Evolutionary conservation across 2,113 vertebrate genomes (phyloP), one percentile per base, ranked within the genome.

Genomic region (Astatotilapia flaviijosephi): DNA sequence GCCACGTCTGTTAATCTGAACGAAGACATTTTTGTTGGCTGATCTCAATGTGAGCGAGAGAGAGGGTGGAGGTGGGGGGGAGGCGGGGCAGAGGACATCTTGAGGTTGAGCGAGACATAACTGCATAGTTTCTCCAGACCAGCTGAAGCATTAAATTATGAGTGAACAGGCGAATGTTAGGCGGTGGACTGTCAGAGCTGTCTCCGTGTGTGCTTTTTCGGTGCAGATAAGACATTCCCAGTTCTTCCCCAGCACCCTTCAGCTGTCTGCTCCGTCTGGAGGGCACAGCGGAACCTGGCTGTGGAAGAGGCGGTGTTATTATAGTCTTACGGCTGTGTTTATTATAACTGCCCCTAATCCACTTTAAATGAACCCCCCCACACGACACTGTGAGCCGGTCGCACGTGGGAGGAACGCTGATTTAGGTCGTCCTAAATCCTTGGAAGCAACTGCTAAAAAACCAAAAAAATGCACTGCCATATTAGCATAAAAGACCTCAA

Each of bases 1-100:
- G 89, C 88, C 70, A 13, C 51, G 87, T 95, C 95, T 94, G 92
- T 91, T 95, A 91, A 93, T 95, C 92, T 91, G 91, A 92, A 91
- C 84, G 81, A 93, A 94, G 95, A 95, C 94, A 94, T 95, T 95
- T 95, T 94, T 94, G 93, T 95, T 94, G 94, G 90, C 92, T 95
- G 93, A 95, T 95, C 92, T 94, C 93, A 92, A 75, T 73, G 83
- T 51, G 79, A 65, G 79, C 12, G 2, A 65, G 60, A 65, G 60
- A 68, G 54, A 21, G 68, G 7, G 80, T 26, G 53, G 5, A 70
- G 45, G 7, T 13, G 26, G 56, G 21, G 26, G 77, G 23, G 55
- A 5, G 19, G 31, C 3, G 9, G 58, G 33, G 85, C 21, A 58
- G 83, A 88, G 84, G 85, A 86, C 54, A 53, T 86, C 62, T 92